phyloP scores from a whole-genome alignment of 2,888 invertebrate species.

The Herminia tarsipennalis region DNA sequence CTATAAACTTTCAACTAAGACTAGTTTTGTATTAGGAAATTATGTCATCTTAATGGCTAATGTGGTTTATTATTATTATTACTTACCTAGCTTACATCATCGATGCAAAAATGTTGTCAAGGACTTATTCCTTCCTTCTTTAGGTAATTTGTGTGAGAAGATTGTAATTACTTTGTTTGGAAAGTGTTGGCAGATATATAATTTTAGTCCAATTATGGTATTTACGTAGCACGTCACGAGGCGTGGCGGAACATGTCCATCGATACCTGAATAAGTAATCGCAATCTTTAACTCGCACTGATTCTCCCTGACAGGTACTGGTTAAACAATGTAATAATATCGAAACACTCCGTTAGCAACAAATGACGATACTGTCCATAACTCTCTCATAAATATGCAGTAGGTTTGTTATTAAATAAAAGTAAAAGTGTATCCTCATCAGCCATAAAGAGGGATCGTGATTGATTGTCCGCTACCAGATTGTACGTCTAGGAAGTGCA shows the following conservation, averaged over 20 bases:
- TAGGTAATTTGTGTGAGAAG: slow-evolving; percentile 10
- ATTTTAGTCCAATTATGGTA: slow-evolving; percentile 22
- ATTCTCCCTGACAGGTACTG: slow-evolving; percentile 54
- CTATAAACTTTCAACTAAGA: not conserved
- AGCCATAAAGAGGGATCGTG: slow-evolving; percentile 57
- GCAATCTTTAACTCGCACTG: slow-evolving; percentile 56
- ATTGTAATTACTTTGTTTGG: slow-evolving; percentile 13
- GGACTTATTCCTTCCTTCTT: slow-evolving; percentile 9
- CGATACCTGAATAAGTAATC: slow-evolving; percentile 65
- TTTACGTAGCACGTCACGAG: slow-evolving; percentile 20
- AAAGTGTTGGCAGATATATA: slow-evolving; percentile 17
- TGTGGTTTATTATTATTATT: not conserved
- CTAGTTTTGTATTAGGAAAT: slow-evolving; percentile 15
- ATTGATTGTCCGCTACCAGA: slow-evolving; percentile 62
- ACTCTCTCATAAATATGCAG: slow-evolving; percentile 72
- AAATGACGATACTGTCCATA: slow-evolving; percentile 65
- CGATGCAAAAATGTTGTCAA: not conserved
- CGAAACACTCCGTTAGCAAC: slow-evolving; percentile 60
- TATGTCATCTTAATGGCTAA: not conserved
- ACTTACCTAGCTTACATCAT: slow-evolving; percentile 6
- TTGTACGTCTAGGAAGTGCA: slow-evolving; percentile 59
- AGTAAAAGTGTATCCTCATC: slow-evolving; percentile 78
- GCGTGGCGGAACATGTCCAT: slow-evolving; percentile 61
- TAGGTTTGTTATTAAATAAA: slow-evolving; percentile 73
- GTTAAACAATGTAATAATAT: slow-evolving; percentile 65